Evolutionary conservation across 2,797 vertebrate genomes (phyloP).

Genomic region (Botia almorhae): DNA sequence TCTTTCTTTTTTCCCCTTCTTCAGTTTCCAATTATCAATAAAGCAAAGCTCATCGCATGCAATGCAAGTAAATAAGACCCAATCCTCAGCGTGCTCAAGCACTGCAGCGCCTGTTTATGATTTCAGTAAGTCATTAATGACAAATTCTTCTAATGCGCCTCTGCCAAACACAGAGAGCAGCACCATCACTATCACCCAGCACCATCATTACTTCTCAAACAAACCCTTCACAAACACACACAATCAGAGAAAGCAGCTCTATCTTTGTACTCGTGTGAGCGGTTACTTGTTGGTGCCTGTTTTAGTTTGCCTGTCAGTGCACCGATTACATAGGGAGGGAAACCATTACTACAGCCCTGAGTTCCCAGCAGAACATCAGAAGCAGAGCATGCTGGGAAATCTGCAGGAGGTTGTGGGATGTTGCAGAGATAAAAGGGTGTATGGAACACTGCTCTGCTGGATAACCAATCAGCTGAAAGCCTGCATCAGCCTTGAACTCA

Average conservation of each 20-base stretch:
- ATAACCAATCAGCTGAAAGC: background rate
- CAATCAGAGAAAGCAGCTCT: conserved; percentile 10
- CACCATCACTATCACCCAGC: conserved; percentile 49
- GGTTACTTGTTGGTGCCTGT: background rate
- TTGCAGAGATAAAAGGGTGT: conserved; percentile 74
- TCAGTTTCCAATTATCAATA: conserved; percentile 61
- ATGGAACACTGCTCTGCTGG: conserved; percentile 25
- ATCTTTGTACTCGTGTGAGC: background rate
- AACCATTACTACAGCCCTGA: conserved; percentile 66
- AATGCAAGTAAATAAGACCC: conserved; percentile 45
- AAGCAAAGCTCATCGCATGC: conserved; percentile 20
- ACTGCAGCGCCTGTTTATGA: conserved; percentile 46
- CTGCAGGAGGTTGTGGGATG: conserved; percentile 78
- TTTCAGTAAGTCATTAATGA: conserved; percentile 59
- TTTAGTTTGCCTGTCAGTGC: background rate
- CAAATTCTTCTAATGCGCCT: conserved; percentile 57
- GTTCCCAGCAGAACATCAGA: conserved; percentile 66
- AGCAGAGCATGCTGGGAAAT: conserved; percentile 73
- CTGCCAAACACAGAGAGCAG: background rate
- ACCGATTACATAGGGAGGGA: background rate
- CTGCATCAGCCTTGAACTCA: background rate
- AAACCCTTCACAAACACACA: background rate
- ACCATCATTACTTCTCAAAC: background rate
- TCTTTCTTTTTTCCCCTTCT: conserved; percentile 19
- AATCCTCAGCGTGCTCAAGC: conserved; percentile 54